phyloP scores from a whole-genome alignment of 2,888 invertebrate genomes.

The Acanthosepion pharaonis region DNA sequence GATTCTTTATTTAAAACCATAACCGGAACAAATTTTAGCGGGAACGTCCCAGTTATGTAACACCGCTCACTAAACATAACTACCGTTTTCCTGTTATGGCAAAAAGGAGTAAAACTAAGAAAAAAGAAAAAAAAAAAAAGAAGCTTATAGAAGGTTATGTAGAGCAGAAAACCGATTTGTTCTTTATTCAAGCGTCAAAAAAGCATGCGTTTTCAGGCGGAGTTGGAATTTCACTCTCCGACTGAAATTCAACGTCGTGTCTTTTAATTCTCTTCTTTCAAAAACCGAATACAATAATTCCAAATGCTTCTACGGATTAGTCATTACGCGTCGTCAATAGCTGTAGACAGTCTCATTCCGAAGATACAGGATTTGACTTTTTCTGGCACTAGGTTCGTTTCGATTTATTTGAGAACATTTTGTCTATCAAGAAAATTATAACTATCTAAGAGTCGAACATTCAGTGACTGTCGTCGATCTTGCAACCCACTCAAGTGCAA shows the following conservation, averaged over 20 bases:
- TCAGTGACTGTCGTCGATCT: too few relatives aligned
- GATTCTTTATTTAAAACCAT: background rate
- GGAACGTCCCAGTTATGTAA: background rate
- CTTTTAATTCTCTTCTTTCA: background rate
- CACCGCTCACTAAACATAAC: slow-evolving; percentile 5
- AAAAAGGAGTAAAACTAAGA: background rate
- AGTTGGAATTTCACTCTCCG: background rate
- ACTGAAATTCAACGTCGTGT: background rate
- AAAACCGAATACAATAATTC: background rate
- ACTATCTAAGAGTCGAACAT: too few relatives aligned
- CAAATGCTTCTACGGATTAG: background rate
- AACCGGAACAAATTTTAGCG: slow-evolving; percentile 8
- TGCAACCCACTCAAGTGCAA: too few relatives aligned
- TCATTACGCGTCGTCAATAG: too few relatives aligned
- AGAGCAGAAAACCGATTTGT: slow-evolving; percentile 9
- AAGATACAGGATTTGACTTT: too few relatives aligned
- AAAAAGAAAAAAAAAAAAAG: too few relatives aligned
- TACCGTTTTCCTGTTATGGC: background rate
- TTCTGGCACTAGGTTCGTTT: too few relatives aligned
- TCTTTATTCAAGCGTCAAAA: background rate
- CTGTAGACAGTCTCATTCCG: too few relatives aligned
- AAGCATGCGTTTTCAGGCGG: background rate
- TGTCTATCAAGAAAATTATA: too few relatives aligned
- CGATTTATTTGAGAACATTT: too few relatives aligned
- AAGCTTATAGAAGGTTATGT: background rate